phyloP scores from a whole-genome alignment of 1,140 invertebrate genomes.

The Lordiphosa mommai region DNA sequence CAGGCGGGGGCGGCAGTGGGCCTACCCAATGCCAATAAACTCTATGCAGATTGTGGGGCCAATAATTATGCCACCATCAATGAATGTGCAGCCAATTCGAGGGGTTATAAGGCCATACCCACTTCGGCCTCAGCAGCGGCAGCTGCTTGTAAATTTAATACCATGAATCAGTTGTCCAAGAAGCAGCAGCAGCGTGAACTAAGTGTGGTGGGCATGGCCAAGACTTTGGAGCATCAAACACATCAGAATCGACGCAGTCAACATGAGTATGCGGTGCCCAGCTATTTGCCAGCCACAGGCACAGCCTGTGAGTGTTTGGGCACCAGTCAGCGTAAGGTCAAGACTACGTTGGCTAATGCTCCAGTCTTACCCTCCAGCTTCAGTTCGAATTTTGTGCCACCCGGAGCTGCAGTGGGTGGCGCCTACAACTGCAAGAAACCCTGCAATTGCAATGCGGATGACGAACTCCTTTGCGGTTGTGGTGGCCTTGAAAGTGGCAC shows the following conservation, averaged over 20 bases:
- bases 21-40: conserved; percentile 29
- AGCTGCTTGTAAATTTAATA: conserved; percentile 73
- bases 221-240: conserved; percentile 62
- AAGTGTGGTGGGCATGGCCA: conserved; percentile 57
- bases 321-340: conserved; percentile 49
- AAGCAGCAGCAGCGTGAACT: conserved; percentile 61
- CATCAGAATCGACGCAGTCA: conserved; percentile 61
- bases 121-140: conserved; percentile 58
- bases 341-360: too few species aligned
- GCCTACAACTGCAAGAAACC: conserved; percentile 79
- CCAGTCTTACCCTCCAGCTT: conserved; percentile 82
- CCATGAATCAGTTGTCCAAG: conserved; percentile 65
- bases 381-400: conserved; percentile 84
- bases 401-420: conserved; percentile 80
- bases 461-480: conserved; percentile 52
- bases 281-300: conserved; percentile 42
- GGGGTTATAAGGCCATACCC: conserved; percentile 68
- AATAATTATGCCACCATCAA: conserved; percentile 79
- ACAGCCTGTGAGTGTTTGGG: conserved; percentile 65
- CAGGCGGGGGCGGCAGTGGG: conserved; percentile 35
- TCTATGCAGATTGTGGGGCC: conserved; percentile 63
- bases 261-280: conserved; percentile 77
- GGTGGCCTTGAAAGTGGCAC: conserved; percentile 73
- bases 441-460: conserved; percentile 62
- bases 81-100: conserved; percentile 47